Evolutionary conservation across 64 coral and sea anemone species (phyloP), one percentile per base, ranked within the genome.

Genomic region (Acropora tenuis): DNA sequence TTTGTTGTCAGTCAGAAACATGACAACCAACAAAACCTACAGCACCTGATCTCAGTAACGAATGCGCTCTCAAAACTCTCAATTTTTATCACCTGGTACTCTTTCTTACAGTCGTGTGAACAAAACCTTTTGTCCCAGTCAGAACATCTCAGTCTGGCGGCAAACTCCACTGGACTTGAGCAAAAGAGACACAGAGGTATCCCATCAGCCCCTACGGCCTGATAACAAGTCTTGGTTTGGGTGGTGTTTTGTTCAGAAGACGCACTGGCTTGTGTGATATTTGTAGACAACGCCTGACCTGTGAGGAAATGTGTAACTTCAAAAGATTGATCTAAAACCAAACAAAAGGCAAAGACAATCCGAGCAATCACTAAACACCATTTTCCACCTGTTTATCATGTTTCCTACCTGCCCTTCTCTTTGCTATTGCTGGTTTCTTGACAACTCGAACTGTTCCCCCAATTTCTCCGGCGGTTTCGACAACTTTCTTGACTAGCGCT

Each of bases 91-190:
- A 95, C 94, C 89, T 95, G 94, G 76, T 95, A 95, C 19, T 91
- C 78, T 74, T 95, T 78, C 82, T 95, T 95, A 59, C 94, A 95
- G 42, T 95, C 84, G 57, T 91, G 71, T 5, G 89, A 91, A 91
- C 94, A 95, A 44, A 95, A 95, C 42, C 94, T 78, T 4, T 84
- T 73, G 40, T 95, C 94, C 94, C 94, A 95, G 4, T 74, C 82
- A 10, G 61, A 50, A 17, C 82, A 85, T 47, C 46, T 81, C 42
- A 71, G 43, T 18, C 10, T 90, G 5, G 73, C 40, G 18, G 53
- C 89, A 49, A 86, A 66, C 49, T 95, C 78, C 20, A 95, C 94
- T 41, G 77, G 75, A 13, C 40, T 66, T 8, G 87, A 74, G 66
- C 94, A 95, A 43, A 75, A 95, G 45, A 95, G 73, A 75, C 94